A percentile compares a stretch with the other conserved stretches of the same genome.
Evolutionary conservation across 1,140 invertebrate genomes (phyloP).

Genomic region (Hyphantria cunea): DNA sequence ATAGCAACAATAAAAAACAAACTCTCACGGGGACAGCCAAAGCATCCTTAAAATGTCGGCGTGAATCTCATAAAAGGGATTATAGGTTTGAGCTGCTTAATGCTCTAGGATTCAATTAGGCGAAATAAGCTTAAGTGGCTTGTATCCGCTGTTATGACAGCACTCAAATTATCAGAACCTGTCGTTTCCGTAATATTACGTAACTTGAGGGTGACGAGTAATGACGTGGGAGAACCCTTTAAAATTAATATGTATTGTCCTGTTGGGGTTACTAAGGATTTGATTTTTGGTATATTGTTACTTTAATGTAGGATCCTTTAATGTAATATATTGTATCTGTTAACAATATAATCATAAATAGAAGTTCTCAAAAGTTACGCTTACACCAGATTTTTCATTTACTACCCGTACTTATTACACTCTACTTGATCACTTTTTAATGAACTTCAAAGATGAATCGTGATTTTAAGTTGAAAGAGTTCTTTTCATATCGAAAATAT

Average conservation of each 20-base stretch:
- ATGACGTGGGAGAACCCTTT: conserved; percentile 15
- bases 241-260: conserved; percentile 9
- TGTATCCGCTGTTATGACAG: conserved; percentile 78
- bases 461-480: too few relatives aligned
- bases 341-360: too few relatives aligned
- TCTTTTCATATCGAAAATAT: too few relatives aligned
- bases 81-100: conserved; percentile 68
- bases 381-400: too few relatives aligned
- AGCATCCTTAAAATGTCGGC: conserved; percentile 65
- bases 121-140: conserved; percentile 77
- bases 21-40: conserved; percentile 56
- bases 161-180: conserved; percentile 65
- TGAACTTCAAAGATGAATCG: too few relatives aligned
- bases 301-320: too few relatives aligned
- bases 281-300: too few relatives aligned
- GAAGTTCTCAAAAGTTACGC: too few relatives aligned
- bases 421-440: too few relatives aligned
- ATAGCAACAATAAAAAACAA: conserved; percentile 52
- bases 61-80: conserved; percentile 73
- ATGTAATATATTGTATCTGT: too few relatives aligned
- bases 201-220: conserved; percentile 50
- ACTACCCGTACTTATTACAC: too few relatives aligned
- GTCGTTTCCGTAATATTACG: conserved; percentile 64
- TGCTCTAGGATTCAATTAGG: conserved; percentile 79
- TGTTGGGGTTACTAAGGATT: too few relatives aligned